Percentiles rank a stretch among this genome's conserved stretches.
Conservation (phyloP, 1,140 invertebrate species). For the Drosophila navojoa region DNA sequence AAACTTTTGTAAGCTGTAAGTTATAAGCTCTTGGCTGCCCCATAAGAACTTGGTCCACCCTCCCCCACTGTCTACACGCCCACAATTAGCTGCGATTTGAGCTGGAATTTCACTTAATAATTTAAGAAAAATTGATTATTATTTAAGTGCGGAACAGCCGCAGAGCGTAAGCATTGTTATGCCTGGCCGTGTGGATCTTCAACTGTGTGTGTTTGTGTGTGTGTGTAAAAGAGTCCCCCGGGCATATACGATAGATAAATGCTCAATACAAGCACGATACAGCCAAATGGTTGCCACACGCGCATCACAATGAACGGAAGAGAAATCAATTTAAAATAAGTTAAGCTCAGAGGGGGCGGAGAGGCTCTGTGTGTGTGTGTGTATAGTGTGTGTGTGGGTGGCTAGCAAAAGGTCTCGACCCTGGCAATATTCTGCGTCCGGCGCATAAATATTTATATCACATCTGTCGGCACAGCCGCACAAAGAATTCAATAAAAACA, state of each 20-base stretch:
- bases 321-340: slow-evolving; percentile 77
- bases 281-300: slow-evolving; percentile 1
- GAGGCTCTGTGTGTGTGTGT: background rate
- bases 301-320: slow-evolving; percentile 57
- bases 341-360: slow-evolving; percentile 43
- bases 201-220: slow-evolving; percentile 15
- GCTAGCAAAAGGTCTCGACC: slow-evolving; percentile 16
- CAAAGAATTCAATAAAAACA: slow-evolving; percentile 80
- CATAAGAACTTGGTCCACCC: slow-evolving; percentile 50
- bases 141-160: slow-evolving; percentile 76
- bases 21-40: slow-evolving; percentile 25
- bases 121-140: slow-evolving; percentile 81
- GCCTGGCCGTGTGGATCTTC: background rate
- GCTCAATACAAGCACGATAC: slow-evolving; percentile 19
- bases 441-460: slow-evolving; percentile 76
- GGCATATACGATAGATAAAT: slow-evolving; percentile 57
- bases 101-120: slow-evolving; percentile 61
- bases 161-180: slow-evolving; percentile 10
- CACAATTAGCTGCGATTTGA: slow-evolving; percentile 60
- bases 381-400: background rate
- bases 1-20: slow-evolving; percentile 62
- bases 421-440: slow-evolving; percentile 67
- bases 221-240: slow-evolving; percentile 49
- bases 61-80: slow-evolving; percentile 13
- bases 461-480: slow-evolving; percentile 35